Conservation (phyloP, 2,113 vertebrate genomes). For the Pelodiscus sinensis region DNA sequence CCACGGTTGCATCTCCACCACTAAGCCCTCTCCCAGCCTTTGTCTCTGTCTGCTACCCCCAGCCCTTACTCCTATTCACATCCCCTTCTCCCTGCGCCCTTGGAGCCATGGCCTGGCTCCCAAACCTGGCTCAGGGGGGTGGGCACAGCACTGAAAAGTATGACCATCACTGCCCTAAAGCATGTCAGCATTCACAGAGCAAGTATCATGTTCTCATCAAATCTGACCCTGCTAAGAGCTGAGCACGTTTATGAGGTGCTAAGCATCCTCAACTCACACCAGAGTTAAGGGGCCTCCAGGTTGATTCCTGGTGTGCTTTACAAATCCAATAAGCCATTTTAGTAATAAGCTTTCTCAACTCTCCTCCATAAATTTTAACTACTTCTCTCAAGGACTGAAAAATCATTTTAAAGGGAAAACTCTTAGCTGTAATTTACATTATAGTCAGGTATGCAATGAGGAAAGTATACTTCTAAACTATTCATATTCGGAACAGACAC, state of each 20-base stretch:
- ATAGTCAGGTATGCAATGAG: neutral
- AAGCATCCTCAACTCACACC: neutral
- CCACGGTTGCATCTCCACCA: too few relatives aligned
- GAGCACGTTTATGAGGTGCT: neutral
- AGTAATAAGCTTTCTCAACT: neutral
- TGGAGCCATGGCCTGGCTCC: too few relatives aligned
- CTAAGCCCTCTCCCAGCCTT: too few relatives aligned
- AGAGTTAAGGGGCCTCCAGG: neutral
- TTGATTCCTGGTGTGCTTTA: neutral
- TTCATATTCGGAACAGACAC: neutral
- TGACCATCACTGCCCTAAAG: neutral
- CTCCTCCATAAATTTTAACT: neutral
- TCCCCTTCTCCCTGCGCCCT: too few relatives aligned
- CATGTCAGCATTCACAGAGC: neutral
- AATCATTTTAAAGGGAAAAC: neutral
- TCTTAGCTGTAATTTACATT: neutral
- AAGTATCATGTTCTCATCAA: neutral
- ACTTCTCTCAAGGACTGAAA: neutral
- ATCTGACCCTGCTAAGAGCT: neutral
- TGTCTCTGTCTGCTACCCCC: too few relatives aligned
- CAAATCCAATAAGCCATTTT: neutral
- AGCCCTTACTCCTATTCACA: too few relatives aligned
- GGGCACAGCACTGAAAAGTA: too few relatives aligned
- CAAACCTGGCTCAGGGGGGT: too few relatives aligned
- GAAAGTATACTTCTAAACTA: slow-evolving; percentile 20